phyloP scores from a whole-genome alignment of 2,797 vertebrate genomes.

The Sebastes goodei region DNA sequence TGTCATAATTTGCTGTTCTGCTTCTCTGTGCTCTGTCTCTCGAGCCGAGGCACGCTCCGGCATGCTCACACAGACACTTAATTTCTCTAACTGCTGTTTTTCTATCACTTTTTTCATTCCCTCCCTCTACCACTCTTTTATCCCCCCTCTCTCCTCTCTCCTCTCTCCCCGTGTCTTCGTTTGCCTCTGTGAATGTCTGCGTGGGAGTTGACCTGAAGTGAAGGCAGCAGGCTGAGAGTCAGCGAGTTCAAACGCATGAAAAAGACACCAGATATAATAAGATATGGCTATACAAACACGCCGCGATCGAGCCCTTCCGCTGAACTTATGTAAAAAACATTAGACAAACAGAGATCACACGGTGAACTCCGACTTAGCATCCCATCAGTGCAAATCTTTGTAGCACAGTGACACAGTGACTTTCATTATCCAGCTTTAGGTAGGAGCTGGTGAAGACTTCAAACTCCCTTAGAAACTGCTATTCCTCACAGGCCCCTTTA shows the following conservation, averaged over 20 bases:
- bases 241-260: constrained; percentile 32
- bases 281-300: constrained; percentile 10
- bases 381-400: constrained; percentile 1
- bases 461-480: constrained; percentile 23
- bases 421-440: background rate
- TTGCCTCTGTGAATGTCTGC: background rate
- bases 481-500: constrained; percentile 8
- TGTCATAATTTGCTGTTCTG: constrained; percentile 63
- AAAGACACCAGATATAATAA: constrained; percentile 13
- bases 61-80: constrained; percentile 27
- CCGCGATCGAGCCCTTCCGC: background rate
- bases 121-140: background rate
- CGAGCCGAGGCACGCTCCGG: constrained; percentile 17
- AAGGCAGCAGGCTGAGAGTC: constrained; percentile 14
- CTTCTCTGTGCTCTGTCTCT: constrained; percentile 50
- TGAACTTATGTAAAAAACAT: background rate
- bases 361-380: background rate
- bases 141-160: background rate
- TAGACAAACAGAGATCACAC: background rate
- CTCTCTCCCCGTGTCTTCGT: background rate
- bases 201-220: constrained; percentile 52
- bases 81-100: constrained; percentile 29
- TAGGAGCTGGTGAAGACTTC: constrained; percentile 18
- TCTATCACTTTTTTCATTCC: constrained; percentile 28
- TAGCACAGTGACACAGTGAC: background rate